Conservation (phyloP, 2,888 invertebrate genomes). For the Tenthredo mesomela region DNA sequence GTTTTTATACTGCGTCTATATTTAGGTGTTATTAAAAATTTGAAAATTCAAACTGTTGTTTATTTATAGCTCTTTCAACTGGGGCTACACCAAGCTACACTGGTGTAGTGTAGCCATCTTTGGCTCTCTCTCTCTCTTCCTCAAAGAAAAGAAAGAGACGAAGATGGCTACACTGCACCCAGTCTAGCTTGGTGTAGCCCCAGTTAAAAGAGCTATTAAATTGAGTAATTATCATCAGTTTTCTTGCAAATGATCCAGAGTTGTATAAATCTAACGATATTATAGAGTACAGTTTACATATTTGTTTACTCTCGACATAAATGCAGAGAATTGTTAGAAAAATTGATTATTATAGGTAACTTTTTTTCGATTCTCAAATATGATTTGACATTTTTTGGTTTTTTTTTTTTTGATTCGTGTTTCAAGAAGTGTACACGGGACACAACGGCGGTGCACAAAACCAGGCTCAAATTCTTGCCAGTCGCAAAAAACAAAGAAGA, state of each 20-base stretch:
- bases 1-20: conserved; percentile 41
- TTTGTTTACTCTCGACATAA: not conserved
- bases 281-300: not conserved
- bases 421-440: conserved; percentile 69
- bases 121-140: too few relatives aligned
- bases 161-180: too few relatives aligned
- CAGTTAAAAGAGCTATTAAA: too few relatives aligned
- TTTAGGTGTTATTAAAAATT: not conserved
- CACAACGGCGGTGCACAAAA: conserved; percentile 69
- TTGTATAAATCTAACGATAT: not conserved
- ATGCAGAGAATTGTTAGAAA: not conserved
- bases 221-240: not conserved
- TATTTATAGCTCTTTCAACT: too few relatives aligned
- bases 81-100: too few relatives aligned
- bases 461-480: conserved; percentile 58
- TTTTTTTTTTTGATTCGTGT: not conserved
- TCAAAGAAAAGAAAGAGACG: too few relatives aligned
- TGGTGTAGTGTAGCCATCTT: too few relatives aligned
- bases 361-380: not conserved
- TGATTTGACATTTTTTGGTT: not conserved
- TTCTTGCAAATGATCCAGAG: not conserved
- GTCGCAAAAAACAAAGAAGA: conserved; percentile 66
- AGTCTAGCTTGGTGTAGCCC: too few relatives aligned
- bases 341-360: not conserved
- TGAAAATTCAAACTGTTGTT: conserved; percentile 40